These are phyloP conservation scores for Megalopta genalis DNA, from an alignment of 1,140 invertebrate genomes.

Conservation along the genomic window DNA sequence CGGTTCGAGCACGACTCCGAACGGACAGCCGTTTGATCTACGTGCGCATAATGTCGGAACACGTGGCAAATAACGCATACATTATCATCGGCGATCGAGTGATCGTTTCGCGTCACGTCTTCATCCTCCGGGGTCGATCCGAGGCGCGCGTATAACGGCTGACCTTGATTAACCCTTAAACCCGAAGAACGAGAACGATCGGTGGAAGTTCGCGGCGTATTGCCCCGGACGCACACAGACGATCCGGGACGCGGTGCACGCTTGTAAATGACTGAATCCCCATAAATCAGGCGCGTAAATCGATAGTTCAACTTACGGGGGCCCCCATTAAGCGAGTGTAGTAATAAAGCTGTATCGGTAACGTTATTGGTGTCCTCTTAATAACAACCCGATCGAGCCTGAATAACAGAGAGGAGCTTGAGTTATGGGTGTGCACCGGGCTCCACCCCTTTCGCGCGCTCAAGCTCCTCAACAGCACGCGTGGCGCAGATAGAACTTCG, in stretches of 20 bases:
- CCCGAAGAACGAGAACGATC: constrained; percentile 43
- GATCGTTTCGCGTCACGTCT: constrained; percentile 56
- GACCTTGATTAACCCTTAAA: constrained; percentile 58
- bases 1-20: too few relatives aligned
- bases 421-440: constrained; percentile 66
- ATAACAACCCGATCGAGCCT: constrained; percentile 67
- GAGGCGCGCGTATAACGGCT: constrained; percentile 36
- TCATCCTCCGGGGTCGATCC: constrained; percentile 48
- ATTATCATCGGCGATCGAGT: constrained; percentile 45
- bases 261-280: constrained; percentile 65
- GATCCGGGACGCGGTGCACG: not conserved
- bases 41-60: constrained; percentile 22
- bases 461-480: constrained; percentile 20
- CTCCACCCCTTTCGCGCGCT: constrained; percentile 46
- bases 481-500: constrained; percentile 9
- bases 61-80: constrained; percentile 26
- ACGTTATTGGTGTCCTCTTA: constrained; percentile 75
- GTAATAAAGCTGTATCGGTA: constrained; percentile 73
- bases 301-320: constrained; percentile 66
- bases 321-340: constrained; percentile 65
- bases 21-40: constrained; percentile 32
- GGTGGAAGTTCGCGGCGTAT: constrained; percentile 22
- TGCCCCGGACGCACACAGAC: not conserved
- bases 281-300: constrained; percentile 71
- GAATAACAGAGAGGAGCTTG: constrained; percentile 69